Percentiles rank a stretch among this genome's conserved stretches.
Conservation (phyloP, 1,140 invertebrate genomes). For the Cotesia glomerata region DNA sequence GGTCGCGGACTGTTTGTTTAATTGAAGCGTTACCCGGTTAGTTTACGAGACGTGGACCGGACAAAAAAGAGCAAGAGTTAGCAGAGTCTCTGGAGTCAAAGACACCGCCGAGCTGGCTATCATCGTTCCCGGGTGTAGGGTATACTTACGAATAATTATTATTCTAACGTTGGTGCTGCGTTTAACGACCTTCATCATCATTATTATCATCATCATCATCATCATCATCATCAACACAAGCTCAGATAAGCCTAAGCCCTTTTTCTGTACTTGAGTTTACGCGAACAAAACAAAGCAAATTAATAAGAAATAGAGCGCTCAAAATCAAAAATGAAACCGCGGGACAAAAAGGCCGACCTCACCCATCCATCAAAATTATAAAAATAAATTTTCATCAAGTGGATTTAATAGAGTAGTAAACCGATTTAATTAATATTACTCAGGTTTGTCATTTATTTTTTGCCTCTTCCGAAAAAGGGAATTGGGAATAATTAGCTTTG, state of each 20-base stretch:
- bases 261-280: too few species aligned
- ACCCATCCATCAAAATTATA: background rate
- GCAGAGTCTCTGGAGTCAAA: slow-evolving; percentile 35
- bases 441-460: background rate
- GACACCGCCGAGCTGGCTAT: slow-evolving; percentile 37
- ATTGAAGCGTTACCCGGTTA: slow-evolving; percentile 41
- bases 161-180: slow-evolving; percentile 42
- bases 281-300: too few species aligned
- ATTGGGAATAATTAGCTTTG: slow-evolving; percentile 41
- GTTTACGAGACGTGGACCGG: slow-evolving; percentile 10
- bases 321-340: too few species aligned
- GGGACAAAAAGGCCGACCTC: too few species aligned
- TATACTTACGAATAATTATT: slow-evolving; percentile 50
- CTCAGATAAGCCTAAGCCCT: too few species aligned
- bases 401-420: too few species aligned
- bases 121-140: slow-evolving; percentile 24
- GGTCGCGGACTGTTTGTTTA: slow-evolving; percentile 42
- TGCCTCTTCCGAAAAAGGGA: background rate
- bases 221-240: background rate
- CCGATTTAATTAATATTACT: too few species aligned
- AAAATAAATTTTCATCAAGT: too few species aligned
- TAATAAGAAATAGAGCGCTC: too few species aligned
- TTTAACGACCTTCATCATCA: slow-evolving; percentile 33
- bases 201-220: too few species aligned
- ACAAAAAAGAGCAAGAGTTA: slow-evolving; percentile 11